These are phyloP conservation scores for Drosophila cardini DNA, from an alignment of 1,140 invertebrate genomes.

Conservation along the genomic window DNA sequence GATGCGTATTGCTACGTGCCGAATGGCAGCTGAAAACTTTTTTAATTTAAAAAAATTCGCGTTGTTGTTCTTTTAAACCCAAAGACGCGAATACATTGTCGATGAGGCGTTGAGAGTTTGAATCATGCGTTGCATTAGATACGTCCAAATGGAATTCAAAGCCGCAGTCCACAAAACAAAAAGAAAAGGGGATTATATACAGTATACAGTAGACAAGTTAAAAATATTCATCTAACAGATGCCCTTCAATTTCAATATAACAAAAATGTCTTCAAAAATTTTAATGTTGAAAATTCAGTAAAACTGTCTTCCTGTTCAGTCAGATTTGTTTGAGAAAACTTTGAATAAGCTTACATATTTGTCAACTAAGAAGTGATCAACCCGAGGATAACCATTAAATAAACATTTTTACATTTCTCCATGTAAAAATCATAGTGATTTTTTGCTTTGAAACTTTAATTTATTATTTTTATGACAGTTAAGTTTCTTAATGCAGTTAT, in stretches of 20 bases:
- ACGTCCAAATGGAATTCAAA: slow-evolving; percentile 44
- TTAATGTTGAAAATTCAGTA: too few relatives aligned
- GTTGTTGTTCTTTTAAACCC: slow-evolving; percentile 44
- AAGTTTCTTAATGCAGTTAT: too few relatives aligned
- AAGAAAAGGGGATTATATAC: slow-evolving; percentile 33
- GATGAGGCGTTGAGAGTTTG: slow-evolving; percentile 38
- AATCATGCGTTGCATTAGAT: slow-evolving; percentile 79
- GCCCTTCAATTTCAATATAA: neutral
- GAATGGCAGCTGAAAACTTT: slow-evolving; percentile 79
- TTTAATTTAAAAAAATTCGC: slow-evolving; percentile 79
- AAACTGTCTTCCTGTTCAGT: too few relatives aligned
- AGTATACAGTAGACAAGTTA: neutral
- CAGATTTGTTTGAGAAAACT: too few relatives aligned
- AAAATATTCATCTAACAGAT: neutral
- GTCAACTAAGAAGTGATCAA: too few relatives aligned
- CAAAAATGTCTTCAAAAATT: too few relatives aligned
- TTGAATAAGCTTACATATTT: too few relatives aligned
- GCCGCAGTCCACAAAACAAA: slow-evolving; percentile 22
- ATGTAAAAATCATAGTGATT: too few relatives aligned
- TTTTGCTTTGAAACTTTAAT: too few relatives aligned
- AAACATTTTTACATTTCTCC: too few relatives aligned
- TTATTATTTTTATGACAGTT: too few relatives aligned
- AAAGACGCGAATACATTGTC: slow-evolving; percentile 32
- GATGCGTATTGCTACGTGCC: slow-evolving; percentile 80
- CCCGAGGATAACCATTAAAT: too few relatives aligned